Evolutionary conservation across 2,797 vertebrate species (phyloP).

Genomic region (Urophycis tenuis): DNA sequence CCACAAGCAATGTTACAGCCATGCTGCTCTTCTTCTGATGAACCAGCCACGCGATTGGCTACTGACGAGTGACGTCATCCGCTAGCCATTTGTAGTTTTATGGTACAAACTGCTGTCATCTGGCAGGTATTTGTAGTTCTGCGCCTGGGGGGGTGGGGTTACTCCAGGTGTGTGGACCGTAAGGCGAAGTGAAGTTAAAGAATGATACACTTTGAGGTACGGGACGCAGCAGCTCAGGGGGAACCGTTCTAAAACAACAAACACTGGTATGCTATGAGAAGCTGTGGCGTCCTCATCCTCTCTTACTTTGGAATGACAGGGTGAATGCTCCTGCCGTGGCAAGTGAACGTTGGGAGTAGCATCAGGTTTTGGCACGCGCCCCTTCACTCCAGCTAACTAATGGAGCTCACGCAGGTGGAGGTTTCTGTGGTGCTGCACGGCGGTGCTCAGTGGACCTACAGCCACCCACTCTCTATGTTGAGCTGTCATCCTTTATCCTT

Average conservation of each 20-base stretch:
- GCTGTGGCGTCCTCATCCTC: too few relatives aligned
- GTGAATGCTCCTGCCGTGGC: too few relatives aligned
- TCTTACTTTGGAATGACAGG: too few relatives aligned
- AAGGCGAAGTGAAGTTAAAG: background rate
- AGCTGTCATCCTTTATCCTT: background rate
- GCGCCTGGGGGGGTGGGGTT: background rate
- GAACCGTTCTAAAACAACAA: background rate
- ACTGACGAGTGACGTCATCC: background rate
- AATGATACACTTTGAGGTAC: background rate
- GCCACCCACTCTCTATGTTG: background rate
- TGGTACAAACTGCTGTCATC: background rate
- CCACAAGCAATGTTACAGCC: background rate
- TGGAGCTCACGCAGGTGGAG: too few relatives aligned
- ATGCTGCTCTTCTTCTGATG: background rate
- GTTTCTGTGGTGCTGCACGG: background rate
- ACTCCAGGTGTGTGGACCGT: background rate
- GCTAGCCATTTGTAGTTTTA: background rate
- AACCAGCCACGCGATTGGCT: background rate
- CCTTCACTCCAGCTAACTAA: too few relatives aligned
- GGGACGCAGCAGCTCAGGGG: background rate
- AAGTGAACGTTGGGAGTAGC: too few relatives aligned
- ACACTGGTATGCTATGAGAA: background rate
- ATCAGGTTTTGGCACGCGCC: too few relatives aligned
- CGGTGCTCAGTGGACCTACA: background rate
- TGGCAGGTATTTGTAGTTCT: background rate